A percentile compares a stretch with the other conserved stretches of the same genome.
Evolutionary conservation across 2,113 vertebrate genomes (phyloP).

Genomic region (Apeltes quadracus): DNA sequence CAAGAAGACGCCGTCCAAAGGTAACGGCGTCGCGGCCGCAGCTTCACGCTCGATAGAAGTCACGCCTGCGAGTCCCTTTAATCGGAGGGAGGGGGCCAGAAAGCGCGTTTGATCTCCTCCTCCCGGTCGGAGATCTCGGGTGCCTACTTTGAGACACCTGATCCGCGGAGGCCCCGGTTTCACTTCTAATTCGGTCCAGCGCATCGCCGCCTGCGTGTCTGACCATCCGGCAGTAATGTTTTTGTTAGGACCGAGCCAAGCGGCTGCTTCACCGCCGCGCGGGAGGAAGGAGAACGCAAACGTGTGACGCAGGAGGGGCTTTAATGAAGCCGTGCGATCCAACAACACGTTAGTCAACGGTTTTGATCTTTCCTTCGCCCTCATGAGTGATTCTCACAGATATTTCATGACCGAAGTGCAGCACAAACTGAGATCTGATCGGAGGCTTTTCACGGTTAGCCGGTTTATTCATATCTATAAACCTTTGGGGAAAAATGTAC

Average conservation of each 20-base stretch:
- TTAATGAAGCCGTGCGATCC: not conserved
- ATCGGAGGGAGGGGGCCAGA: not conserved
- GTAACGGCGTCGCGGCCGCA: constrained; percentile 63
- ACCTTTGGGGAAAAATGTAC: not conserved
- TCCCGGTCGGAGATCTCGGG: constrained; percentile 40
- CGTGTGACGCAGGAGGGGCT: not conserved
- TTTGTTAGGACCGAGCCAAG: constrained; percentile 29
- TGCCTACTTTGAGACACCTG: constrained; percentile 50
- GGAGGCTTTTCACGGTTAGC: not conserved
- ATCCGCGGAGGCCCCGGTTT: constrained; percentile 51
- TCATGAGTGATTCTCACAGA: not conserved
- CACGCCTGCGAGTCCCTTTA: not conserved
- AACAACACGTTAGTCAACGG: constrained; percentile 15
- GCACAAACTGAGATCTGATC: not conserved
- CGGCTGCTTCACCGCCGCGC: not conserved
- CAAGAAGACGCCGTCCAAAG: constrained; percentile 84
- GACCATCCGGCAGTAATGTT: constrained; percentile 23
- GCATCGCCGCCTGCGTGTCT: constrained; percentile 39
- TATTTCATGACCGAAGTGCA: not conserved
- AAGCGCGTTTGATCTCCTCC: not conserved
- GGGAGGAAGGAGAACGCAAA: not conserved
- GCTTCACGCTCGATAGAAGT: not conserved
- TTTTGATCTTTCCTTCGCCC: constrained; percentile 1
- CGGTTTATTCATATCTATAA: not conserved
- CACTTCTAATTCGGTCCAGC: constrained; percentile 63